These are phyloP conservation scores for Poeciliopsis gracilis DNA, from an alignment of 2,797 vertebrate genomes.

Conservation along the genomic window DNA sequence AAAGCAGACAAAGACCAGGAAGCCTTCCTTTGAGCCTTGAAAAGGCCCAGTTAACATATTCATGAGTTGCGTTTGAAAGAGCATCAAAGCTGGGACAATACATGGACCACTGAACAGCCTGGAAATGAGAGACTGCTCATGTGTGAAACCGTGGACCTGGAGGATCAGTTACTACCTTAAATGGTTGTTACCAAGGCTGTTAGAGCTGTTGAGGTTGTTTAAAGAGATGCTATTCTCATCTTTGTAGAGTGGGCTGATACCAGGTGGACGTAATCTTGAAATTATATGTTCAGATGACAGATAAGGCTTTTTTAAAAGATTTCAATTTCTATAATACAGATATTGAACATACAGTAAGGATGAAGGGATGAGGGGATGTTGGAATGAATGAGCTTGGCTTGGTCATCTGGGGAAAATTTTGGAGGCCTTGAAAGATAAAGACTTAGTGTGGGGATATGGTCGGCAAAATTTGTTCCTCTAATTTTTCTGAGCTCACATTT, in stretches of 20 bases:
- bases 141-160: neutral
- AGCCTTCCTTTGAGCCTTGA: constrained; percentile 17
- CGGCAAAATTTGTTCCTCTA: too few species aligned
- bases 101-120: neutral
- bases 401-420: too few species aligned
- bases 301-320: neutral
- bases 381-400: too few species aligned
- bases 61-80: constrained; percentile 25
- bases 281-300: neutral
- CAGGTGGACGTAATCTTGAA: neutral
- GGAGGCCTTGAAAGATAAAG: too few species aligned
- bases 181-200: neutral
- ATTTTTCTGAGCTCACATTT: too few species aligned
- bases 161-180: neutral
- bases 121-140: constrained; percentile 3
- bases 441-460: too few species aligned
- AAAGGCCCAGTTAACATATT: constrained; percentile 20
- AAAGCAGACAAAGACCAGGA: constrained; percentile 5
- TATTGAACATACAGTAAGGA: neutral
- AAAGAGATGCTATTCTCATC: neutral
- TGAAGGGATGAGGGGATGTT: too few species aligned
- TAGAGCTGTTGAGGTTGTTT: neutral
- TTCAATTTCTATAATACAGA: neutral
- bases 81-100: constrained; percentile 18
- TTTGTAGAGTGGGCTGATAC: neutral